Evolutionary conservation across 2,888 invertebrate species (phyloP), one percentile per base, ranked within the genome.

Genomic region (Caenorhabditis sinica): DNA sequence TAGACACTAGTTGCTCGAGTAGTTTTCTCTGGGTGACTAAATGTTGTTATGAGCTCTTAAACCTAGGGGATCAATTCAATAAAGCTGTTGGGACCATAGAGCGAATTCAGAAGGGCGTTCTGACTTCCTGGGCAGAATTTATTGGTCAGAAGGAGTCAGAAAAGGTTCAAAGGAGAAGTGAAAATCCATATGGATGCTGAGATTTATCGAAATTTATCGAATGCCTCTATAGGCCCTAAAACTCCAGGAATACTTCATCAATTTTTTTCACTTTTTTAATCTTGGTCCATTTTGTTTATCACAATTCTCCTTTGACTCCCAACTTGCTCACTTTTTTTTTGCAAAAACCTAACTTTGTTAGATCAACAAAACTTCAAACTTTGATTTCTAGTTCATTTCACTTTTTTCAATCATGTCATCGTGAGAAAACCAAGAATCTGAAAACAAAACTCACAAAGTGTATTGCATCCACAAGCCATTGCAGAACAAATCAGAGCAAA

Each of bases 401-500:
- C n/a, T n/a, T n/a, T 51, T 25, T 49, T 40, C 17, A 33, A 36
- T 45, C 25, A n/a, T 65, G 40, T 17, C 25, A 43, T 20, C 63
- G 63, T 65, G 63, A 25, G 63, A 65, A 65, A 40, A 61, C 6
- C 13, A 5, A 49, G 23, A 0, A 36, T 51, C 23, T 36, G 33
- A 25, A 13, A 33, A 36, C n/a, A 51, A 40, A 63, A 77, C 87
- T 83, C 65, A 91, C 91, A 84, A 33, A 90, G 63, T 28, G 79
- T 58, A 82, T 92, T 90, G 40, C 88, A 82, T 15, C 83, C 71
- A 66, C 87, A 90, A 9, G 88, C 90, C 25, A 86, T 45, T 2
- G 85, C 30, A 9, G 90, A 91, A 63, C 86, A 90, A 15, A 85
- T 74, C 30, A 91, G 81, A 3, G 91, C 90, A 30, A 84, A 76